Base-by-base conservation (phyloP, 2,797 vertebrate species). In the Clarias laeviceps region DNA sequence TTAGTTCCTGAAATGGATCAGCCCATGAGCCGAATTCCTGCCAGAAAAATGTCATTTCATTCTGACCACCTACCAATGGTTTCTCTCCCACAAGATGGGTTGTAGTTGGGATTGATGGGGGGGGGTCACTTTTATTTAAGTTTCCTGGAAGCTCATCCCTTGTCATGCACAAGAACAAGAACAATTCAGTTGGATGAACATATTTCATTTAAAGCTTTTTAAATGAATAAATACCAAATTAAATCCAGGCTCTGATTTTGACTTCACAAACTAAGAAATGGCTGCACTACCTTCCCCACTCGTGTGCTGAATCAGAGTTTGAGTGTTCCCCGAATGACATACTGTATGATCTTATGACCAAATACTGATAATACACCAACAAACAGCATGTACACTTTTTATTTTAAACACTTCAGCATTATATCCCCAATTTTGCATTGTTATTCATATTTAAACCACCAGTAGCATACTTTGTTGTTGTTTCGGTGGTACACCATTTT, bases 1-100 rank as follows among this genome's bases (percentile, higher is more conserved):
- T 72, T 85, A 45, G 40, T 76, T 85, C 34, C 73, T 86, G 61
- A 77, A 82, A 82, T 76, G 22, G 37, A 85, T 59, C n/a, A 59
- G 37, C 77, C 50, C 80, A 34, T 20, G 62, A 86, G 54, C 70
- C 64, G 45, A 50, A 78, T 9, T 62, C 18, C 54, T 62, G 70
- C 72, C 62, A 82, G 37, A 69, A 57, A 12, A 45, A 61, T 45
- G 62, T 27, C 56, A 78, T 27, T 50, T 62, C 11, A 12, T 78
- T 62, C 65, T 79, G 81, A 82, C 34, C 34, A 64, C 56, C 81
- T 83, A 66, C 64, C 50, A 77, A 76, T 6, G 40, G 3, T 61
- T 68, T 78, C 20, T 82, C 61, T 56, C 56, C 22, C 57, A 79
- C 24, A 62, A 62, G 64, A 72, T 34, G 12, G 22, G n/a, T 32